Conservation (phyloP, 2,888 invertebrate genomes). For the Sesamia inferens region DNA sequence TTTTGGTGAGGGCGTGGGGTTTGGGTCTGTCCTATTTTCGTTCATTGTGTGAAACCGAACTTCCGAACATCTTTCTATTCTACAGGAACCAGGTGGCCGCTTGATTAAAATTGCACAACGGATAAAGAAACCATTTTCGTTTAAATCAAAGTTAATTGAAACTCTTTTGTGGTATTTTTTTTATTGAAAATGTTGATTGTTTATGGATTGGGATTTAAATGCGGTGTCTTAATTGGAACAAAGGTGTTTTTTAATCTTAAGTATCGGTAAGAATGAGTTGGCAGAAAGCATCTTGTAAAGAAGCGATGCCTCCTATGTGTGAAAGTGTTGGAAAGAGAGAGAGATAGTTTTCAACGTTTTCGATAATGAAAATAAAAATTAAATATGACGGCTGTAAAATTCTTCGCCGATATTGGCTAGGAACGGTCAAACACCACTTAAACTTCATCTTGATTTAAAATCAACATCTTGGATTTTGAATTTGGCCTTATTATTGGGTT, state of each 20-base stretch:
- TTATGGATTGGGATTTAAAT: conserved; percentile 21
- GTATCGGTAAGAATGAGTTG: background rate
- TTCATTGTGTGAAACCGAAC: background rate
- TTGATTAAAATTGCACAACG: conserved; percentile 65
- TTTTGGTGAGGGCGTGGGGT: background rate
- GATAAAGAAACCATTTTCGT: conserved; percentile 53
- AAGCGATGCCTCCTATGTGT: too few relatives aligned
- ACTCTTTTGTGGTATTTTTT: conserved; percentile 46
- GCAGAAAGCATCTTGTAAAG: background rate
- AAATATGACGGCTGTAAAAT: too few relatives aligned
- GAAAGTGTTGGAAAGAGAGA: background rate
- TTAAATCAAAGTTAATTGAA: conserved; percentile 56
- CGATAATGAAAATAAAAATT: background rate
- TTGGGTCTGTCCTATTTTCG: background rate
- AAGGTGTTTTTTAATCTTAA: too few relatives aligned
- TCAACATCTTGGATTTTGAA: too few relatives aligned
- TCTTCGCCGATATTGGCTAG: too few relatives aligned
- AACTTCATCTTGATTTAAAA: too few relatives aligned
- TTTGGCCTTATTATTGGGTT: too few relatives aligned
- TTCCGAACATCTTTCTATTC: conserved; percentile 9
- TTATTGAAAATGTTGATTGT: conserved; percentile 46
- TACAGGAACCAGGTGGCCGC: conserved; percentile 42
- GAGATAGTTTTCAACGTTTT: background rate
- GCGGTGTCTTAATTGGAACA: conserved; percentile 1
- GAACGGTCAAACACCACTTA: background rate